phyloP scores from a whole-genome alignment of 2,888 invertebrate genomes.

The Serrognathus titanus region DNA sequence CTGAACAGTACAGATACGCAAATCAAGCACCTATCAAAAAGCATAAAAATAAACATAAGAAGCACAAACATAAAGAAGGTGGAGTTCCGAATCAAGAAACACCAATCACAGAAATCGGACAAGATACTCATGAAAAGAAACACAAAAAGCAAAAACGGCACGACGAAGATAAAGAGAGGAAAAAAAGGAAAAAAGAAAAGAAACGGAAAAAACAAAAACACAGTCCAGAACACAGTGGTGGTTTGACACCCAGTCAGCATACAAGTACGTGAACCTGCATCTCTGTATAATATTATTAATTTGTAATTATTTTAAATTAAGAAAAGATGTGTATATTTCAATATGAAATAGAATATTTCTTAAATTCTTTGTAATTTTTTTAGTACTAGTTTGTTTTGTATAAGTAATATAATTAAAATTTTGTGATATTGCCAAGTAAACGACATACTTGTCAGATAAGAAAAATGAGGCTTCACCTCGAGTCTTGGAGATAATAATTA shows the following conservation, averaged over 20 bases:
- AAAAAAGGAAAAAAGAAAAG: slow-evolving; percentile 93
- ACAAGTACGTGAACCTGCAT: slow-evolving; percentile 13
- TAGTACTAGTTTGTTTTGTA: too few relatives aligned
- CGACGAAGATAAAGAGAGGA: slow-evolving; percentile 89
- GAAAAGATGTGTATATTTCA: too few relatives aligned
- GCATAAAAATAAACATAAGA: slow-evolving; percentile 94
- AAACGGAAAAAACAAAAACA: slow-evolving; percentile 93
- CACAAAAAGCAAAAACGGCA: slow-evolving; percentile 93
- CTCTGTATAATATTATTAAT: too few relatives aligned
- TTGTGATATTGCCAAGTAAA: too few relatives aligned
- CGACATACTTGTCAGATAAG: too few relatives aligned
- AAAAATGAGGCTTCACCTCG: too few relatives aligned
- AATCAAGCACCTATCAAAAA: slow-evolving; percentile 89
- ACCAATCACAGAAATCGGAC: slow-evolving; percentile 59
- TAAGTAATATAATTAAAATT: too few relatives aligned
- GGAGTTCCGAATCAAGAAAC: slow-evolving; percentile 74
- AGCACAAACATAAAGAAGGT: slow-evolving; percentile 88
- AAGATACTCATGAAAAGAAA: slow-evolving; percentile 90
- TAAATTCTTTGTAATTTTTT: too few relatives aligned
- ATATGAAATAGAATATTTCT: too few relatives aligned
- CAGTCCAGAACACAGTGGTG: slow-evolving; percentile 79
- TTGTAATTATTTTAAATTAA: too few relatives aligned
- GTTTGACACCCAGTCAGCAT: slow-evolving; percentile 61
- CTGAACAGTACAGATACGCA: slow-evolving; percentile 91
- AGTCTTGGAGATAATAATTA: too few relatives aligned